A percentile compares a stretch with the other conserved stretches of the same genome.
Conservation (phyloP, 2,888 invertebrate species). For the Machimus rusticus region DNA sequence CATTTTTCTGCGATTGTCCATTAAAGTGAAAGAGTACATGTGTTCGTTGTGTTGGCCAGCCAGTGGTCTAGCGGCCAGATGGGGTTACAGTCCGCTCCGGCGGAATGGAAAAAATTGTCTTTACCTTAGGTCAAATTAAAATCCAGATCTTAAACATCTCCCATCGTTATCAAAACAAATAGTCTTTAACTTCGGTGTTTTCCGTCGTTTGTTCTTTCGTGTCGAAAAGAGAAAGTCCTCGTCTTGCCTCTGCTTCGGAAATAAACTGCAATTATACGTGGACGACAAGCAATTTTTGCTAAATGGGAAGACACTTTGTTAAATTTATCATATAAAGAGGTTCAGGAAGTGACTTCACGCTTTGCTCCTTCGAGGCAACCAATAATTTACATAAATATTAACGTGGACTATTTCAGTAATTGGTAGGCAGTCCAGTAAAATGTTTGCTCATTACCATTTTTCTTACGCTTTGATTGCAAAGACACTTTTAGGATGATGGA, state of each 20-base stretch:
- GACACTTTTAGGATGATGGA: background rate
- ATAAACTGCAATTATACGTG: background rate
- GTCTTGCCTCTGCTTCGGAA: background rate
- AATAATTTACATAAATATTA: background rate
- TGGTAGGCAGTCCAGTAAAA: background rate
- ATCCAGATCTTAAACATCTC: background rate
- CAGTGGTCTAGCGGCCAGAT: background rate
- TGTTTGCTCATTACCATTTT: background rate
- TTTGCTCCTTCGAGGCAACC: background rate
- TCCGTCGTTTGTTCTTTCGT: background rate
- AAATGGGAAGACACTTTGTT: background rate
- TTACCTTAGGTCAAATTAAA: background rate
- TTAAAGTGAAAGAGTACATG: background rate
- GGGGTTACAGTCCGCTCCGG: background rate
- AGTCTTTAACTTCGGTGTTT: background rate
- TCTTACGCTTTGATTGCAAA: background rate
- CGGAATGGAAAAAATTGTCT: background rate
- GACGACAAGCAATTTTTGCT: background rate
- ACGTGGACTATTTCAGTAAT: background rate
- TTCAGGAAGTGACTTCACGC: background rate
- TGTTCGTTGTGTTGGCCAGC: background rate
- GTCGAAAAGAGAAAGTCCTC: background rate
- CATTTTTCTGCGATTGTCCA: background rate
- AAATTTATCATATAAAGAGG: background rate
- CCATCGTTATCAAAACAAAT: background rate